These are phyloP conservation scores for Erethizon dorsatum DNA, from an alignment of 2,797 vertebrate species.

Conservation along the genomic window DNA sequence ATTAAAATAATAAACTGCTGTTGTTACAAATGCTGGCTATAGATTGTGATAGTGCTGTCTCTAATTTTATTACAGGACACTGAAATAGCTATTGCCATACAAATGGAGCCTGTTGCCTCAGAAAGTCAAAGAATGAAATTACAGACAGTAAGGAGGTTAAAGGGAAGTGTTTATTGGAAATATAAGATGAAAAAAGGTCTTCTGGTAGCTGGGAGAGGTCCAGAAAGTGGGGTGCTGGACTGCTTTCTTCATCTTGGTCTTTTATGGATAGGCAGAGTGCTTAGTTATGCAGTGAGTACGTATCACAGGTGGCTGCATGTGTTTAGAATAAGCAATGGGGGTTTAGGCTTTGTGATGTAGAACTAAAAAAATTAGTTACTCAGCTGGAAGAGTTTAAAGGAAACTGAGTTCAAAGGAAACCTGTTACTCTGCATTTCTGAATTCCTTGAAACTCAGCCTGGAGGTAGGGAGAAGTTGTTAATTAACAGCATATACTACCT, in stretches of 20 bases:
- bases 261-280: background rate
- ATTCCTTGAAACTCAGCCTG: background rate
- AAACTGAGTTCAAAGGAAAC: background rate
- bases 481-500: background rate
- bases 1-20: constrained; percentile 59
- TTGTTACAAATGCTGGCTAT: constrained; percentile 42
- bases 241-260: background rate
- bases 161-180: background rate
- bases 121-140: background rate
- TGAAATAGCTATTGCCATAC: background rate
- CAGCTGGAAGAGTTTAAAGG: background rate
- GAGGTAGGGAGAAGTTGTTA: background rate
- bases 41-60: background rate
- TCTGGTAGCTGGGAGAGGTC: background rate
- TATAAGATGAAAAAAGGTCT: background rate
- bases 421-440: background rate
- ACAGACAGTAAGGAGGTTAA: background rate
- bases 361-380: background rate
- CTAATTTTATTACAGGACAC: background rate
- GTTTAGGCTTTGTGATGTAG: background rate
- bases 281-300: background rate
- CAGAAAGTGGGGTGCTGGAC: background rate
- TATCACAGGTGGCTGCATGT: background rate
- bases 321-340: background rate
- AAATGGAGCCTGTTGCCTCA: background rate